These are phyloP conservation scores for Pheosia gnoma DNA, from an alignment of 2,888 invertebrate species.

Conservation along the genomic window DNA sequence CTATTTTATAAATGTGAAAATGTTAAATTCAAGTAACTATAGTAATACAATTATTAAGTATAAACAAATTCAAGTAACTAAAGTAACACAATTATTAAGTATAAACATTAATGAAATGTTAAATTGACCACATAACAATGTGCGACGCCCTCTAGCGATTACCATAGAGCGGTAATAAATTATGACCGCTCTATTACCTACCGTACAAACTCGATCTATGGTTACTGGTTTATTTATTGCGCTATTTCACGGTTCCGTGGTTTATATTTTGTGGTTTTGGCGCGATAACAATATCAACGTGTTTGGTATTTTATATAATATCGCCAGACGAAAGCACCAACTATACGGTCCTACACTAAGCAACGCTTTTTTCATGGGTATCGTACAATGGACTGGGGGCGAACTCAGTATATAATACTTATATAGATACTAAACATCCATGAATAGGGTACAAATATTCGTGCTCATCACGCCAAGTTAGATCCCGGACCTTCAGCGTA, in stretches of 20 bases:
- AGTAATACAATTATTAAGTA: not conserved
- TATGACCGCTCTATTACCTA: not conserved
- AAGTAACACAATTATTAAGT: not conserved
- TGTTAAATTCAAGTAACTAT: not conserved
- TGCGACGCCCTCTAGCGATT: not conserved
- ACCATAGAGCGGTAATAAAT: not conserved
- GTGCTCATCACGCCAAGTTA: too few relatives aligned
- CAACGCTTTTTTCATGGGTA: too few relatives aligned
- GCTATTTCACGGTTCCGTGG: not conserved
- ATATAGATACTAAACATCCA: too few relatives aligned
- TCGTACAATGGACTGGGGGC: too few relatives aligned
- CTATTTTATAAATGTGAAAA: not conserved
- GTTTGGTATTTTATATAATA: too few relatives aligned
- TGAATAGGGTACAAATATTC: too few relatives aligned
- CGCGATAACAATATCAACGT: not conserved
- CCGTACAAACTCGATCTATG: not conserved
- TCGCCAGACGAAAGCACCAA: too few relatives aligned
- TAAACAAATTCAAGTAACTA: not conserved
- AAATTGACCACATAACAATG: not conserved
- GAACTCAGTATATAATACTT: too few relatives aligned
- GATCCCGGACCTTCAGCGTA: too few relatives aligned
- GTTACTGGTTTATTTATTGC: constrained; percentile 4
- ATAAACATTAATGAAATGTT: constrained; percentile 4
- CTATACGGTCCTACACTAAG: too few relatives aligned
- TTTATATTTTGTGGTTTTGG: not conserved